A percentile compares a stretch with the other conserved stretches of the same genome.
phyloP scores from a whole-genome alignment of 2,797 vertebrate species.

The Chelidonichthys spinosus region DNA sequence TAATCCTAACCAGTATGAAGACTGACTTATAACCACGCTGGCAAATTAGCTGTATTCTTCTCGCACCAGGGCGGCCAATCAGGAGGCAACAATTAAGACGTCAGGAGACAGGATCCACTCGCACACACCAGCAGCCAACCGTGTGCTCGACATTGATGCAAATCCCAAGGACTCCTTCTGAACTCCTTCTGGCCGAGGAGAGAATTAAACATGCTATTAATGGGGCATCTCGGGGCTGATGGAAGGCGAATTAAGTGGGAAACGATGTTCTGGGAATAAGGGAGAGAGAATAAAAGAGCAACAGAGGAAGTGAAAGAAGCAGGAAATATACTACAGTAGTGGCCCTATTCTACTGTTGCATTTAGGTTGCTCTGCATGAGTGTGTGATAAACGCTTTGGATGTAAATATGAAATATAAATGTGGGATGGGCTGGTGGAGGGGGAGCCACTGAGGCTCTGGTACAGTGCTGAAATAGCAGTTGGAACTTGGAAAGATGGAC shows the following conservation, averaged over 20 bases:
- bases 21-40: conserved; percentile 21
- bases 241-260: conserved; percentile 57
- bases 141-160: conserved; percentile 62
- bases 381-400: conserved; percentile 43
- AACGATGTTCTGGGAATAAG: conserved; percentile 50
- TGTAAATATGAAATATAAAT: conserved; percentile 59
- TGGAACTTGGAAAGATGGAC: conserved; percentile 41
- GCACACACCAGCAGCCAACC: conserved; percentile 48
- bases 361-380: conserved; percentile 23
- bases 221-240: conserved; percentile 36
- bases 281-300: conserved; percentile 13
- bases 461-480: conserved; percentile 53
- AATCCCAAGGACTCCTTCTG: conserved; percentile 66
- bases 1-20: conserved; percentile 30
- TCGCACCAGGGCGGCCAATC: conserved; percentile 20
- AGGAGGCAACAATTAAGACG: conserved; percentile 47
- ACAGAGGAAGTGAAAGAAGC: conserved; percentile 10
- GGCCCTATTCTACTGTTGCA: conserved; percentile 45
- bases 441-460: conserved; percentile 22
- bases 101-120: conserved; percentile 48
- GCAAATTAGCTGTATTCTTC: conserved; percentile 21
- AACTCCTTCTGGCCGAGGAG: conserved; percentile 54
- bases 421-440: conserved; percentile 29
- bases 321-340: conserved; percentile 4
- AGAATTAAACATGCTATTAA: conserved; percentile 63